Evolutionary conservation across 2,113 vertebrate species (phyloP).

Genomic region (Lipophrys pholis): DNA sequence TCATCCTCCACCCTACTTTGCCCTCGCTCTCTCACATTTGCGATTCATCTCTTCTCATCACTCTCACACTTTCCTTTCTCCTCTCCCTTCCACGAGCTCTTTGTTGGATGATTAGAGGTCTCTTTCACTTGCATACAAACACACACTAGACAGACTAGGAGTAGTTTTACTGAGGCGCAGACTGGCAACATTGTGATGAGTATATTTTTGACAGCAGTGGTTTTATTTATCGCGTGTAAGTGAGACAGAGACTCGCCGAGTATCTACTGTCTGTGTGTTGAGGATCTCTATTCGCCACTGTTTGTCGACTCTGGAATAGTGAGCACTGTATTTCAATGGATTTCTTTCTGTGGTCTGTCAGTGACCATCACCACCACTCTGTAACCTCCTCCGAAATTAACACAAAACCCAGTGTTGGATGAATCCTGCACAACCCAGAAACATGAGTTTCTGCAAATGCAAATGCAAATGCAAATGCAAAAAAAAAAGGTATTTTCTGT

Average conservation of each 20-base stretch:
- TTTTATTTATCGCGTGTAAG: constrained; percentile 47
- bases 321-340: constrained; percentile 43
- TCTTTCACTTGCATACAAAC: constrained; percentile 83
- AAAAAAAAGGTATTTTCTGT: neutral
- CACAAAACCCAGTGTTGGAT: constrained; percentile 25
- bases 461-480: too few species aligned
- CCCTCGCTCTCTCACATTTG: constrained; percentile 38
- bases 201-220: constrained; percentile 52
- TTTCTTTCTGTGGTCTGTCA: constrained; percentile 22
- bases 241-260: neutral
- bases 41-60: constrained; percentile 71
- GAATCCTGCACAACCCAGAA: too few species aligned
- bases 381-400: constrained; percentile 11
- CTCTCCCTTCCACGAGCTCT: constrained; percentile 76
- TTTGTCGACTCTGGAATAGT: constrained; percentile 41
- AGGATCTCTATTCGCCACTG: constrained; percentile 16
- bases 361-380: constrained; percentile 57
- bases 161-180: constrained; percentile 86
- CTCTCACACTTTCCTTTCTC: constrained; percentile 50
- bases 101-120: constrained; percentile 91
- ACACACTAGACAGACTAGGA: constrained; percentile 80
- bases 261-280: constrained; percentile 23
- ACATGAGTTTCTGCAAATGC: too few species aligned
- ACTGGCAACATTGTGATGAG: constrained; percentile 78
- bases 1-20: constrained; percentile 64